Percentiles rank a stretch among this genome's conserved stretches.
phyloP scores from a whole-genome alignment of 2,888 invertebrate genomes.

The Apamea anceps region DNA sequence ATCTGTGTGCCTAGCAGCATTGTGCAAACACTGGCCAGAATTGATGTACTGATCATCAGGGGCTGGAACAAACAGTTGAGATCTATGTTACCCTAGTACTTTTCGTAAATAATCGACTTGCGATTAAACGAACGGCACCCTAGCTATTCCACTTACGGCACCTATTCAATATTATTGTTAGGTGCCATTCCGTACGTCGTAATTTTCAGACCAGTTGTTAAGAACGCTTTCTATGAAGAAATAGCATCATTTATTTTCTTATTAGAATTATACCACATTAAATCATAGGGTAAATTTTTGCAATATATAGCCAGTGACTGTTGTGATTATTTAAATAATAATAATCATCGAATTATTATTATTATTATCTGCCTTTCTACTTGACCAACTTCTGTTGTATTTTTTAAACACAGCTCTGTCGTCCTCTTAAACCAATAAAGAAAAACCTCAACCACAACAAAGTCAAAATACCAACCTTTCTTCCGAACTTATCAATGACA shows the following conservation, averaged over 20 bases:
- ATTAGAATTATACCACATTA: neutral
- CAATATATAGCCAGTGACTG: neutral
- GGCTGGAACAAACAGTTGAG: slow-evolving; percentile 67
- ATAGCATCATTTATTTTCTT: neutral
- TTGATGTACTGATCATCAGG: slow-evolving; percentile 75
- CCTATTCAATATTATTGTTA: neutral
- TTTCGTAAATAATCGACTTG: neutral
- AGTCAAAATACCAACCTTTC: slow-evolving; percentile 72
- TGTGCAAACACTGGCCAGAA: slow-evolving; percentile 74
- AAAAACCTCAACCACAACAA: neutral
- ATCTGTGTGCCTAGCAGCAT: slow-evolving; percentile 78
- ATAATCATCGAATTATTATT: neutral
- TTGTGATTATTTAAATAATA: neutral
- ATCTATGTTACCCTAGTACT: slow-evolving; percentile 9
- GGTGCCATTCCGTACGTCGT: neutral
- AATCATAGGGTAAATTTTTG: neutral
- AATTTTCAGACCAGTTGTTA: neutral
- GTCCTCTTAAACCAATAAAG: neutral
- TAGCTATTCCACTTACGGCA: neutral
- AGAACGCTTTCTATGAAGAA: neutral
- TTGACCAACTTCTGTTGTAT: neutral
- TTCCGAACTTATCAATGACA: slow-evolving; percentile 78
- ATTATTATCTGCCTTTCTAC: neutral
- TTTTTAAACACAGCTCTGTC: neutral
- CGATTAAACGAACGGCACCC: too few relatives aligned